Evolutionary conservation across 2,888 invertebrate species (phyloP).

Genomic region (Odontothrips loti): DNA sequence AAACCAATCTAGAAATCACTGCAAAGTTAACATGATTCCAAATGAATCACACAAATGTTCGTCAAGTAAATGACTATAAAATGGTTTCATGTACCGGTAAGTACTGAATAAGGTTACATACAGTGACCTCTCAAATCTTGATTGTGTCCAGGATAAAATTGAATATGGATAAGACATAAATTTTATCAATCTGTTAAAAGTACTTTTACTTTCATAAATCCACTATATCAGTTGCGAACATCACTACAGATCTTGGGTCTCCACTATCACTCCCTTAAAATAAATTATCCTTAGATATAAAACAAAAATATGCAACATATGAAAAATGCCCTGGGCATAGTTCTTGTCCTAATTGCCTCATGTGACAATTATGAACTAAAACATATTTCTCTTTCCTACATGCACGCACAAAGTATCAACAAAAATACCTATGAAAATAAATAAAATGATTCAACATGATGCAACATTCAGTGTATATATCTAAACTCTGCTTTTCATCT

Average conservation of each 20-base stretch:
- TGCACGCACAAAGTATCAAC: slow-evolving; percentile 3
- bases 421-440: slow-evolving; percentile 24
- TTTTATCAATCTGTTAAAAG: too few relatives aligned
- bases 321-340: background rate
- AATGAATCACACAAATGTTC: too few relatives aligned
- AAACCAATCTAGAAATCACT: too few relatives aligned
- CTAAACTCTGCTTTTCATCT: background rate
- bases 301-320: slow-evolving; percentile 11
- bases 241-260: slow-evolving; percentile 1
- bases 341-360: background rate
- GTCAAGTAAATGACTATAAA: too few relatives aligned
- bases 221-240: background rate
- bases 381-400: background rate
- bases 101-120: too few relatives aligned
- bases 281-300: slow-evolving; percentile 16
- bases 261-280: background rate
- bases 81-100: too few relatives aligned
- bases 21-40: too few relatives aligned
- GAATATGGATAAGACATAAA: too few relatives aligned
- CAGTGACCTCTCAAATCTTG: too few relatives aligned
- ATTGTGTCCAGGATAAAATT: too few relatives aligned
- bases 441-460: slow-evolving; percentile 21
- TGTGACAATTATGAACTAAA: background rate
- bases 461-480: slow-evolving; percentile 14
- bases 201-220: background rate